Conservation (phyloP, 2,888 invertebrate species). For the Dynastes hyllus region DNA sequence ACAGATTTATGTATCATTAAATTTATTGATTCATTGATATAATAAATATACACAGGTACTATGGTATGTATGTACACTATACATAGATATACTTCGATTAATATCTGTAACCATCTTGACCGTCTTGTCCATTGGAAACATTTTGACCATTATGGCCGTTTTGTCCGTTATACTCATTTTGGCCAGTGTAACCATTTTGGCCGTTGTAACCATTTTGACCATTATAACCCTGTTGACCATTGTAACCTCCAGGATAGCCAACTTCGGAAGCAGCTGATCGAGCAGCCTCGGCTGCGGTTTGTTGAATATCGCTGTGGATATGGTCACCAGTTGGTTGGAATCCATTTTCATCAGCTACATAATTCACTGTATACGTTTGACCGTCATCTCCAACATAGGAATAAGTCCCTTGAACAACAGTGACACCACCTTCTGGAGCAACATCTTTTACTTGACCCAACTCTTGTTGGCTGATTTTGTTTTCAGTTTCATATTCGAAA, state of each 20-base stretch:
- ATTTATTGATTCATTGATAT: slow-evolving; percentile 17
- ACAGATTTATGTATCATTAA: too few species aligned
- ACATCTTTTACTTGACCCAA: slow-evolving; percentile 67
- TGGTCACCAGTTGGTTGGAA: slow-evolving; percentile 64
- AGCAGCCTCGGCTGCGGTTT: slow-evolving; percentile 47
- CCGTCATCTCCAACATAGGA: slow-evolving; percentile 73
- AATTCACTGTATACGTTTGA: slow-evolving; percentile 70
- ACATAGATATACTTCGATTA: neutral
- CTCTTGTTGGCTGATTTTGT: slow-evolving; percentile 72
- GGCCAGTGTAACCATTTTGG: slow-evolving; percentile 36
- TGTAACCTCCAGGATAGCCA: slow-evolving; percentile 34
- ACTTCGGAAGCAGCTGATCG: slow-evolving; percentile 61
- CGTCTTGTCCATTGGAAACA: neutral
- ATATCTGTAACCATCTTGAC: slow-evolving; percentile 41
- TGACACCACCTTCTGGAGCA: slow-evolving; percentile 67
- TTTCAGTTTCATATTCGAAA: slow-evolving; percentile 71
- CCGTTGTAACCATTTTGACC: slow-evolving; percentile 28
- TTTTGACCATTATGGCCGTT: too few species aligned
- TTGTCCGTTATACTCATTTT: slow-evolving; percentile 27
- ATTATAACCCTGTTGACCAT: slow-evolving; percentile 33
- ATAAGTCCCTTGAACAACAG: slow-evolving; percentile 71
- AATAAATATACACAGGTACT: neutral
- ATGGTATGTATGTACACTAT: neutral
- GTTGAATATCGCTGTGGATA: slow-evolving; percentile 46
- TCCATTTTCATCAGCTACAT: slow-evolving; percentile 73